Evolutionary conservation across 2,797 vertebrate genomes (phyloP).

Genomic region (Falco rusticolus): DNA sequence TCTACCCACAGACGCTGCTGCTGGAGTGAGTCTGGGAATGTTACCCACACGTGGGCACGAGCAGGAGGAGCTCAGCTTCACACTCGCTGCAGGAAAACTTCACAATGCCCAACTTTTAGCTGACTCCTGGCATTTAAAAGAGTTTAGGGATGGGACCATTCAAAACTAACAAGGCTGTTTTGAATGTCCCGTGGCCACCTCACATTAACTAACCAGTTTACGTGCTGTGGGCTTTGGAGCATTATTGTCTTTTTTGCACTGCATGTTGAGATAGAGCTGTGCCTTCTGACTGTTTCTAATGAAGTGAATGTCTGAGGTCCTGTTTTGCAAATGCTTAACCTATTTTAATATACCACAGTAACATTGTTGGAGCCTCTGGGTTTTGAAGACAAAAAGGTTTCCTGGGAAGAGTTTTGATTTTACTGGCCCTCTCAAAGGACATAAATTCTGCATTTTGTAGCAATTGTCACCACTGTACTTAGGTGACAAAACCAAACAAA

Average conservation of each 20-base stretch:
- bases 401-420: not conserved
- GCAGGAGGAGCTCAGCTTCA: not conserved
- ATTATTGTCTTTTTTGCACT: not conserved
- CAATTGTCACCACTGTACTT: not conserved
- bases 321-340: not conserved
- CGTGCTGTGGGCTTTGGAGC: not conserved
- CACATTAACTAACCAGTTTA: not conserved
- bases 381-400: not conserved
- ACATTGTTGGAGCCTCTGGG: not conserved
- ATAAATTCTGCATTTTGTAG: not conserved
- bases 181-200: not conserved
- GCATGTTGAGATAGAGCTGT: not conserved
- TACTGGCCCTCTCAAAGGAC: not conserved
- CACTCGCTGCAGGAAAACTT: not conserved
- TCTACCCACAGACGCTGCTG: not conserved
- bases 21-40: conserved; percentile 61
- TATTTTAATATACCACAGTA: not conserved
- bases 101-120: not conserved
- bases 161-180: not conserved
- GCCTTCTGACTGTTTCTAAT: not conserved
- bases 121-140: not conserved
- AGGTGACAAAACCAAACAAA: not conserved
- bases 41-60: not conserved
- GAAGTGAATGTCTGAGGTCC: not conserved
- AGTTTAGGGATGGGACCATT: not conserved